Evolutionary conservation across 53 echinoderm and acorn worm species (phyloP).

Genomic region (Henricia sp.): DNA sequence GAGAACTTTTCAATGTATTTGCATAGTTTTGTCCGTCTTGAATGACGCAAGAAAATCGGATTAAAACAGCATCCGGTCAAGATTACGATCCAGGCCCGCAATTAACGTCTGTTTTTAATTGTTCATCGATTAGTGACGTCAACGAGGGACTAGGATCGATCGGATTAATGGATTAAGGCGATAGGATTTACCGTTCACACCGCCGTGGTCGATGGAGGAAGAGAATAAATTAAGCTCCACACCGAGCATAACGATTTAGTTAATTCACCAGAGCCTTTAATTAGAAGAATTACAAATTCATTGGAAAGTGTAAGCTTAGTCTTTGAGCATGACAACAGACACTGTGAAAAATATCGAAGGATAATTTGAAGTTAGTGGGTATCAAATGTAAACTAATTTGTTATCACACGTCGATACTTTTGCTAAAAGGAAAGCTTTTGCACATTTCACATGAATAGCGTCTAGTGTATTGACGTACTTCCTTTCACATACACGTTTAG

Average conservation of each 20-base stretch:
- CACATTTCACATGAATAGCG: too few species aligned
- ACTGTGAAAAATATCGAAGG: too few species aligned
- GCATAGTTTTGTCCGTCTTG: constrained; percentile 13
- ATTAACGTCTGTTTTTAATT: constrained; percentile 48
- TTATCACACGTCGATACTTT: too few species aligned
- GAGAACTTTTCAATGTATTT: too few species aligned
- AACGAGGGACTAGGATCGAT: constrained; percentile 18
- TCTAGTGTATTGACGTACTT: too few species aligned
- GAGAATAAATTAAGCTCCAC: constrained; percentile 2
- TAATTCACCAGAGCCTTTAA: constrained; percentile 23
- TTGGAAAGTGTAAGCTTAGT: neutral
- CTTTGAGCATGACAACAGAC: neutral
- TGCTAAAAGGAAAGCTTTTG: too few species aligned
- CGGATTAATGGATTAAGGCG: constrained; percentile 18
- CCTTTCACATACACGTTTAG: too few species aligned
- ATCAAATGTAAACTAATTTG: too few species aligned
- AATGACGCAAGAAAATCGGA: constrained; percentile 5
- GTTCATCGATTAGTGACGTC: constrained; percentile 41
- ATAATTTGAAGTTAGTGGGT: too few species aligned
- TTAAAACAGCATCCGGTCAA: constrained; percentile 4
- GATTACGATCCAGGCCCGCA: neutral
- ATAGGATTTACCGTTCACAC: neutral
- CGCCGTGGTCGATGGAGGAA: constrained; percentile 22
- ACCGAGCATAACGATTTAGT: constrained; percentile 22
- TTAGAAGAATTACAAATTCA: neutral